Evolutionary conservation across 2,113 vertebrate genomes (phyloP).

Genomic region (human): DNA sequence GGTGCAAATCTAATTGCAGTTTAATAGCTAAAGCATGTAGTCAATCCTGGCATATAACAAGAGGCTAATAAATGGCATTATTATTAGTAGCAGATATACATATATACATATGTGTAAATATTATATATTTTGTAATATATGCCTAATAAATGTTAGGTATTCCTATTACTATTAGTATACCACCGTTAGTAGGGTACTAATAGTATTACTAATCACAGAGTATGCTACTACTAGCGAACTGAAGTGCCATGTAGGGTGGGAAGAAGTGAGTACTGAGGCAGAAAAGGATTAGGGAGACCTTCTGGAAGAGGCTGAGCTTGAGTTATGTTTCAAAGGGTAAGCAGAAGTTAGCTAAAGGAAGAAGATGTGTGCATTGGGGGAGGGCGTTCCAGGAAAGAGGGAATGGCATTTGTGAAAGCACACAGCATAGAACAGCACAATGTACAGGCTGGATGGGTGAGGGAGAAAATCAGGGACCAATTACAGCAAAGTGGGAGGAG

Average conservation of each 20-base stretch:
- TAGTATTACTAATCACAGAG: background rate
- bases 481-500: no score
- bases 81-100: background rate
- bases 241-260: no score
- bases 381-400: background rate
- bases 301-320: background rate
- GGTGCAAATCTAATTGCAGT: no score
- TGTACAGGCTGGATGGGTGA: accelerated
- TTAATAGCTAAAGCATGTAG: background rate
- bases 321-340: background rate
- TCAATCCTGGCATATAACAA: background rate
- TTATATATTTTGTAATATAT: background rate
- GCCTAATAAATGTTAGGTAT: background rate
- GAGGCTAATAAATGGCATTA: background rate
- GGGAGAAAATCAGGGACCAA: background rate
- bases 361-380: background rate
- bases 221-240: background rate
- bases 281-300: background rate
- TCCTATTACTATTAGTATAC: background rate
- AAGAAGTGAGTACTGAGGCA: background rate
- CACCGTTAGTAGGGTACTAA: background rate
- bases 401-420: background rate
- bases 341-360: background rate
- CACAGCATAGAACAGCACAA: background rate
- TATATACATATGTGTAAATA: background rate